These are phyloP conservation scores for Hippocampus abdominalis DNA, from an alignment of 2,113 vertebrate genomes.

Conservation along the genomic window DNA sequence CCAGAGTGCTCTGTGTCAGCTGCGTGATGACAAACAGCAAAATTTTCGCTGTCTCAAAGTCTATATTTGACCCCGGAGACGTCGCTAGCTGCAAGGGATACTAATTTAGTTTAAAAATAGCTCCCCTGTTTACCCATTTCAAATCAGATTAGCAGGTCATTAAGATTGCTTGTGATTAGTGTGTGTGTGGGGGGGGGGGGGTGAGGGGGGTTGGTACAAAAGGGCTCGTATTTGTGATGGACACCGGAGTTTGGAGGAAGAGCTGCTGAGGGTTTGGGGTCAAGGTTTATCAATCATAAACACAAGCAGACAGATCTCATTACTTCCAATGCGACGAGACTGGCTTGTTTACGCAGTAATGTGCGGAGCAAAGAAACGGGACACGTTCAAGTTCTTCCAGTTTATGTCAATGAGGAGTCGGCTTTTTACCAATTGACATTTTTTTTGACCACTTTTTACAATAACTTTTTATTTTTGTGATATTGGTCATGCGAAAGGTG, in stretches of 20 bases:
- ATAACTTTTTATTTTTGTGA: not conserved
- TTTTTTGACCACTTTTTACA: too few relatives aligned
- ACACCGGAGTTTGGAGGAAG: conserved; percentile 35
- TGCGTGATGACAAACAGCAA: conserved; percentile 39
- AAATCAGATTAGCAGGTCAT: conserved; percentile 15
- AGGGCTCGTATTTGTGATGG: conserved; percentile 13
- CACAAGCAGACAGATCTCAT: conserved; percentile 58
- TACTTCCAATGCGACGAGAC: conserved; percentile 40
- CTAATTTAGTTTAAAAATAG: conserved; percentile 24
- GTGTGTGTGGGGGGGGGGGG: conserved; percentile 5
- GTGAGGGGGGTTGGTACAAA: not conserved
- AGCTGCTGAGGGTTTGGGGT: conserved; percentile 47
- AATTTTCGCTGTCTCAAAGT: conserved; percentile 18
- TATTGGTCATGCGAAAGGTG: not conserved
- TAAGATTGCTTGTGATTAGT: conserved; percentile 11
- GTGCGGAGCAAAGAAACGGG: conserved; percentile 58
- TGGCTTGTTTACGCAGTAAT: conserved; percentile 66
- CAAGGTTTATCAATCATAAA: conserved; percentile 73
- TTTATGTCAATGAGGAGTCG: conserved; percentile 5
- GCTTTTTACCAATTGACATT: too few relatives aligned
- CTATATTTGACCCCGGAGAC: conserved; percentile 20
- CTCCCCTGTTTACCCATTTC: conserved; percentile 16
- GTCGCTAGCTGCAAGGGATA: conserved; percentile 17
- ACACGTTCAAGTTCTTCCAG: conserved; percentile 9
- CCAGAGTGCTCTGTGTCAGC: conserved; percentile 41